Evolutionary conservation across 2,797 vertebrate genomes (phyloP).

Genomic region (Decapterus maruadsi): DNA sequence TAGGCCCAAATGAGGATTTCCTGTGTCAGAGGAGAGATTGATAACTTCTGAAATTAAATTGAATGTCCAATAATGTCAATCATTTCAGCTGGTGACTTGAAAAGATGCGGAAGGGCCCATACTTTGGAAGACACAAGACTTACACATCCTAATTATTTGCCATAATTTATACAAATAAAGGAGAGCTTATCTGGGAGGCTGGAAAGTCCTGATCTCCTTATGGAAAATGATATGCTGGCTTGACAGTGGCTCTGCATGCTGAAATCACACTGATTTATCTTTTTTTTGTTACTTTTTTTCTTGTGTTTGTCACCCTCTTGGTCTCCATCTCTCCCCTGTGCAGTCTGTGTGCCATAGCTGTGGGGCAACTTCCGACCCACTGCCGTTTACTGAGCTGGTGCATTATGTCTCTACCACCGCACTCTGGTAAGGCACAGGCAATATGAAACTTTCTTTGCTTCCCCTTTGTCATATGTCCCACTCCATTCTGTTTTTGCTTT

Average conservation of each 20-base stretch:
- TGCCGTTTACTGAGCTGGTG: slow-evolving; percentile 97
- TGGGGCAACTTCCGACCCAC: slow-evolving; percentile 96
- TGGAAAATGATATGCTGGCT: slow-evolving; percentile 37
- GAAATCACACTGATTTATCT: slow-evolving; percentile 25
- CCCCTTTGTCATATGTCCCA: slow-evolving; percentile 18
- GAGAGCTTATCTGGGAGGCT: not conserved
- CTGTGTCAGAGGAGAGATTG: slow-evolving; percentile 13
- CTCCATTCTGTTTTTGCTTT: slow-evolving; percentile 17
- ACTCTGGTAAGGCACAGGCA: slow-evolving; percentile 90
- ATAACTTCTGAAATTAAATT: slow-evolving; percentile 34
- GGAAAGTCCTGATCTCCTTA: slow-evolving; percentile 6
- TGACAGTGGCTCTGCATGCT: slow-evolving; percentile 37
- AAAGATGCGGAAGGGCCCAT: not conserved
- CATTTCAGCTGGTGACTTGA: slow-evolving; percentile 4
- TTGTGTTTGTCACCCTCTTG: slow-evolving; percentile 11
- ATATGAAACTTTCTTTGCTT: slow-evolving; percentile 28
- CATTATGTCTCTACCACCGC: slow-evolving; percentile 98
- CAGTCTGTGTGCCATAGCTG: slow-evolving; percentile 96
- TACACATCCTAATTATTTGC: not conserved
- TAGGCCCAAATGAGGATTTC: slow-evolving; percentile 16
- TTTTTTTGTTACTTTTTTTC: slow-evolving; percentile 8
- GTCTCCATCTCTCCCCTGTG: slow-evolving; percentile 38
- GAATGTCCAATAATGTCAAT: slow-evolving; percentile 17
- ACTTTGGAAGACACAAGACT: not conserved
- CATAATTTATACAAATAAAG: slow-evolving; percentile 1